Evolutionary conservation across 2,113 vertebrate genomes (phyloP).

Genomic region (Crotophaga sulcirostris): DNA sequence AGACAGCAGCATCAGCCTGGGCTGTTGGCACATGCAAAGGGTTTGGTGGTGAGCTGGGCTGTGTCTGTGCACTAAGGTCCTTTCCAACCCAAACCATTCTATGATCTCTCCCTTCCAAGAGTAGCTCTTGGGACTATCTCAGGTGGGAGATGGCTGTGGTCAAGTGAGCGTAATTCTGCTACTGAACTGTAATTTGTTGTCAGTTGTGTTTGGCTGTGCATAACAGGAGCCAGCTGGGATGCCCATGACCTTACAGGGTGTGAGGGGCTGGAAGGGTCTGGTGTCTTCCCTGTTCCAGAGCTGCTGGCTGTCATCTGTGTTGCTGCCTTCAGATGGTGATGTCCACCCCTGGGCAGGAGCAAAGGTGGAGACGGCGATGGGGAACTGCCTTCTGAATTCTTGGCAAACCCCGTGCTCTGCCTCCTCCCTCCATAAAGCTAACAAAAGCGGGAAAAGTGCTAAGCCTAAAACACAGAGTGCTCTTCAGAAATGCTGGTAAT

Average conservation of each 20-base stretch:
- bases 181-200: background rate
- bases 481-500: background rate
- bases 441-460: background rate
- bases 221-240: background rate
- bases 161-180: background rate
- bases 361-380: background rate
- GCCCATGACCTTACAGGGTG: background rate
- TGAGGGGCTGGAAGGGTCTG: background rate
- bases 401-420: background rate
- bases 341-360: background rate
- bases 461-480: background rate
- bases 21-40: accelerated
- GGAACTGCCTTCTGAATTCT: background rate
- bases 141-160: background rate
- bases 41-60: background rate
- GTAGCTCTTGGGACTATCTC: background rate
- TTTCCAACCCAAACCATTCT: no score
- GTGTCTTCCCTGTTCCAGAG: background rate
- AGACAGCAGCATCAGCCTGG: background rate
- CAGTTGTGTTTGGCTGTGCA: background rate
- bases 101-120: background rate
- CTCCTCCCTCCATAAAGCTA: background rate
- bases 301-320: background rate
- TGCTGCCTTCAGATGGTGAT: background rate
- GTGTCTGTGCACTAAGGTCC: background rate